A percentile compares a stretch with the other conserved stretches of the same genome.
Evolutionary conservation across 2,113 vertebrate genomes (phyloP).

Genomic region (Cochlearius cochlearius): DNA sequence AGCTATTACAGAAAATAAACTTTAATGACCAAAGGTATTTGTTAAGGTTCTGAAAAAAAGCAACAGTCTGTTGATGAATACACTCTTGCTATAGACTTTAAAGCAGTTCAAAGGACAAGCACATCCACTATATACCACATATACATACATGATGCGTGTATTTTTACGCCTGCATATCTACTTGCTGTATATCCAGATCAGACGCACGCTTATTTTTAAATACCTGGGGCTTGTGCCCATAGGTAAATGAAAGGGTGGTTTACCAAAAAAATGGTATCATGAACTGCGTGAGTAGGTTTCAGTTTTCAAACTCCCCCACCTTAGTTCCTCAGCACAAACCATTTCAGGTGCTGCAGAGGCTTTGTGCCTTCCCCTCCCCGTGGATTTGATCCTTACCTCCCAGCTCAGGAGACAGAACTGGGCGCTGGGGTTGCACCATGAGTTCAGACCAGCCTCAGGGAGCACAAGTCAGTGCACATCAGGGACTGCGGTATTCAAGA

Average conservation of each 20-base stretch:
- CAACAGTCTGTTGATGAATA: not conserved
- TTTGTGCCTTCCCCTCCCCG: not conserved
- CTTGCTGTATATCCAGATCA: not conserved
- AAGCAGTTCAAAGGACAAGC: not conserved
- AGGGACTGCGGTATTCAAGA: not conserved
- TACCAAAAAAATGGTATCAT: not conserved
- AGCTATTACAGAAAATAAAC: not conserved
- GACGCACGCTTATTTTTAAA: not conserved
- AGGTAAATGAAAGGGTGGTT: not conserved
- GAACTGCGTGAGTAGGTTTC: not conserved
- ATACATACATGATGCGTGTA: fast-evolving
- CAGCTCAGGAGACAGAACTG: not conserved
- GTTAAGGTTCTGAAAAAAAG: not conserved
- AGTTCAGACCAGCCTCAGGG: not conserved
- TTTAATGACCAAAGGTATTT: not conserved
- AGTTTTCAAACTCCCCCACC: not conserved
- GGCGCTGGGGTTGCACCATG: not conserved
- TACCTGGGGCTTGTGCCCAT: not conserved
- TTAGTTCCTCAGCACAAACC: not conserved
- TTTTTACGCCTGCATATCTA: not conserved
- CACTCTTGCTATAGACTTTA: not conserved
- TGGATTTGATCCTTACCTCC: not conserved
- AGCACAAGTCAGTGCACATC: not conserved
- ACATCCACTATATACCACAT: not conserved
- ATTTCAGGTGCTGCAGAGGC: not conserved